A percentile compares a stretch with the other conserved stretches of the same genome.
Conservation (phyloP, 2,888 invertebrate species). For the Orthosia incerta region DNA sequence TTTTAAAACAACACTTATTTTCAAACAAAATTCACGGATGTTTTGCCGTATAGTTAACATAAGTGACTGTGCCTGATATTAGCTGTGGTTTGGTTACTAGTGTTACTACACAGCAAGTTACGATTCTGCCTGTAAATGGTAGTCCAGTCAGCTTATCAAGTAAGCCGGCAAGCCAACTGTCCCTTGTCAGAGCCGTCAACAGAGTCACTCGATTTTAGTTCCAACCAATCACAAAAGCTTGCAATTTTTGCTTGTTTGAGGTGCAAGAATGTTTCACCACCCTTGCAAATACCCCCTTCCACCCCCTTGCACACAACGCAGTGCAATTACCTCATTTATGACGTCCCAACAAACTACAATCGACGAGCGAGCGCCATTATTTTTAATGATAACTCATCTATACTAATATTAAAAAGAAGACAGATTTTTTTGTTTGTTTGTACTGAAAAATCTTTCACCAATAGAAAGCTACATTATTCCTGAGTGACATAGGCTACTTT, state of each 20-base stretch:
- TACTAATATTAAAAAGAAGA: too few species aligned
- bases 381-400: constrained; percentile 54
- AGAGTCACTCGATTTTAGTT: neutral
- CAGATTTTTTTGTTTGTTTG: too few species aligned
- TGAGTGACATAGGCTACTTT: too few species aligned
- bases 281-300: too few species aligned
- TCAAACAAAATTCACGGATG: neutral
- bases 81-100: neutral
- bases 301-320: constrained; percentile 9
- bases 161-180: neutral
- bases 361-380: constrained; percentile 32
- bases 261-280: neutral
- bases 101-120: neutral
- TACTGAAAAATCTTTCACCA: too few species aligned
- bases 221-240: neutral
- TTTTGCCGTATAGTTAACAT: neutral
- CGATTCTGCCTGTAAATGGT: neutral
- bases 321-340: constrained; percentile 36
- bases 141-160: neutral
- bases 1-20: constrained; percentile 5
- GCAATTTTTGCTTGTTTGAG: constrained; percentile 8
- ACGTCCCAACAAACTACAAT: constrained; percentile 45
- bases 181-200: neutral
- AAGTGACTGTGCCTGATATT: neutral
- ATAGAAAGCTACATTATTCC: too few species aligned